Conservation (phyloP, 92 coral and sea anemone genomes). For the Epizoanthus ramosus region DNA sequence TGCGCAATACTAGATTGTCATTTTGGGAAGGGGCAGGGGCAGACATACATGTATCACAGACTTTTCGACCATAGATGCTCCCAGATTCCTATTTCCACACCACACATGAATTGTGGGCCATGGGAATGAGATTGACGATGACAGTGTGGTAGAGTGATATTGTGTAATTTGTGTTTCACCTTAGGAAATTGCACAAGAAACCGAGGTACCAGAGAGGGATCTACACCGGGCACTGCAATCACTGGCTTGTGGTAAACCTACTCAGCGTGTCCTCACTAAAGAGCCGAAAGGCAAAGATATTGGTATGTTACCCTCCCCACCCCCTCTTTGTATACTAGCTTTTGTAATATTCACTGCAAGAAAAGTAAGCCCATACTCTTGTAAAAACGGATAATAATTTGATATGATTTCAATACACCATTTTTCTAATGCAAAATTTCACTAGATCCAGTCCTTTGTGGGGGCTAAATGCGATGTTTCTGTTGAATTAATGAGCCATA, state of each 20-base stretch:
- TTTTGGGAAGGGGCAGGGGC: no score
- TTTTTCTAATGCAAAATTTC: no score
- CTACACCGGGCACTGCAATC: slow-evolving; percentile 95
- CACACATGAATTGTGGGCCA: no score
- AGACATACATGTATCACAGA: no score
- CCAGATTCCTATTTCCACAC: no score
- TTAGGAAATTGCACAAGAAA: slow-evolving; percentile 93
- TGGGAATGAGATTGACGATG: neutral
- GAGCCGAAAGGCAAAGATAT: slow-evolving; percentile 97
- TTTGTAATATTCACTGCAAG: neutral
- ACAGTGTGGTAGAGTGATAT: neutral
- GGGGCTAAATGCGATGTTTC: no score
- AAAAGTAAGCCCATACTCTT: neutral
- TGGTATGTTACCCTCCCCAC: slow-evolving; percentile 39
- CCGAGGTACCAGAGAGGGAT: slow-evolving; percentile 95
- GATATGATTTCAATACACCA: no score
- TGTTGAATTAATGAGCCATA: no score
- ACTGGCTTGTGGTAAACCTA: slow-evolving; percentile 93
- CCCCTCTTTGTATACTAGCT: neutral
- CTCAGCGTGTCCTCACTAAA: slow-evolving; percentile 91
- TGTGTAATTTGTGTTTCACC: neutral
- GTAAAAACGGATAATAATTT: neutral
- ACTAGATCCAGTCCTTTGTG: no score
- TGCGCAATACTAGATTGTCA: no score
- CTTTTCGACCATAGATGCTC: no score